These are phyloP conservation scores for Pampus argenteus DNA, from an alignment of 2,797 vertebrate species.

Conservation along the genomic window DNA sequence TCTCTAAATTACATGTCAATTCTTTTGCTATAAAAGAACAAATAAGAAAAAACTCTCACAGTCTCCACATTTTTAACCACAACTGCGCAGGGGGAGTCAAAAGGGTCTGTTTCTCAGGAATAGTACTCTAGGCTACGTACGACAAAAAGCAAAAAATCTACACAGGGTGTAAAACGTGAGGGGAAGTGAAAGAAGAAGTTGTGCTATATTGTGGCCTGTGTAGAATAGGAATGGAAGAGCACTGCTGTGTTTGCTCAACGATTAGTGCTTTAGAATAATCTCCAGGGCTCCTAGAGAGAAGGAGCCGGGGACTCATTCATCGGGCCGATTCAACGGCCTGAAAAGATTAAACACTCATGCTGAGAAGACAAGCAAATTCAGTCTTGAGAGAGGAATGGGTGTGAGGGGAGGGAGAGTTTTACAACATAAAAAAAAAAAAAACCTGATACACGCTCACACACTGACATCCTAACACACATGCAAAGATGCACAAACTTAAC, in stretches of 20 bases:
- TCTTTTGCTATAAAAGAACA: slow-evolving; percentile 76
- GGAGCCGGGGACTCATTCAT: slow-evolving; percentile 98
- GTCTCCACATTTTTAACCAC: slow-evolving; percentile 68
- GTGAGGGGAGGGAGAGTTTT: slow-evolving; percentile 82
- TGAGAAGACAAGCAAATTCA: slow-evolving; percentile 99
- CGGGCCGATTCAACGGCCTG: slow-evolving; percentile 97
- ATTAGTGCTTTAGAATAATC: slow-evolving; percentile 99
- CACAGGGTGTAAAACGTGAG: slow-evolving; percentile 72
- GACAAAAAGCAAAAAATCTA: slow-evolving; percentile 78
- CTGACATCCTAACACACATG: slow-evolving; percentile 69
- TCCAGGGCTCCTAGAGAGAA: slow-evolving; percentile 96
- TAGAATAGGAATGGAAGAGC: slow-evolving; percentile 94
- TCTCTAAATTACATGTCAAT: slow-evolving; percentile 85
- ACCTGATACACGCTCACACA: slow-evolving; percentile 67
- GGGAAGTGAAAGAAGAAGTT: slow-evolving; percentile 87
- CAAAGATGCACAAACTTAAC: slow-evolving; percentile 67
- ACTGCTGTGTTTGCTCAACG: slow-evolving; percentile 99
- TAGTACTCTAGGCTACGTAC: slow-evolving; percentile 76
- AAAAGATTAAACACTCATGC: slow-evolving; percentile 99
- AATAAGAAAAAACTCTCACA: slow-evolving; percentile 69
- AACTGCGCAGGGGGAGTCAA: slow-evolving; percentile 60
- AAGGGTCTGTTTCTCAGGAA: slow-evolving; percentile 80
- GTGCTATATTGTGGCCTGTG: slow-evolving; percentile 94
- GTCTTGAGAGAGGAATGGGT: slow-evolving; percentile 95
- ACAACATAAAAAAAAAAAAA: slow-evolving; percentile 59